Conservation (phyloP, 2,113 vertebrate species). For the Alligator mississippiensis region DNA sequence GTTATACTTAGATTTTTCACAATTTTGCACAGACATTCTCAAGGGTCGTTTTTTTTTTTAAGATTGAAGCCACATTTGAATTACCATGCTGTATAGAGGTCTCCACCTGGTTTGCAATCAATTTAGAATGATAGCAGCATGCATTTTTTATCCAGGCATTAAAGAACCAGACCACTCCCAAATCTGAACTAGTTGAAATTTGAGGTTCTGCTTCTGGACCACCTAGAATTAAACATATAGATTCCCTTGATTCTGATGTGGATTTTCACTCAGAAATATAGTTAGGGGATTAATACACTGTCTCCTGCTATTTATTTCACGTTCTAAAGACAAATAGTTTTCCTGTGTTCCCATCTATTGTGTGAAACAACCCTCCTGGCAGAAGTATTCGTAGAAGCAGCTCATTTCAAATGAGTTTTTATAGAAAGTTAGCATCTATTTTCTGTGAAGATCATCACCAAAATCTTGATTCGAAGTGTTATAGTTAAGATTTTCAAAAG, state of each 20-base stretch:
- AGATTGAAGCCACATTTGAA: background rate
- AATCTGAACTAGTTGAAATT: background rate
- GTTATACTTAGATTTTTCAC: background rate
- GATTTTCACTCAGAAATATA: background rate
- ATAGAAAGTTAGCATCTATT: background rate
- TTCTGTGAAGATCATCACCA: background rate
- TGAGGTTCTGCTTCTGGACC: background rate
- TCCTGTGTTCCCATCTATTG: conserved; percentile 12
- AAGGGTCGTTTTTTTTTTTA: background rate
- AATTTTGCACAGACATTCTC: background rate
- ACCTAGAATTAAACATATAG: background rate
- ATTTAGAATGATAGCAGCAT: background rate
- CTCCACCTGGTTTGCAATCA: background rate
- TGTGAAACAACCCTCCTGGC: background rate
- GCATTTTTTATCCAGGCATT: background rate
- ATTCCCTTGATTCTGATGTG: background rate
- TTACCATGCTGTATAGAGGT: background rate
- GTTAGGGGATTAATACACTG: background rate
- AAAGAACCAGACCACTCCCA: background rate
- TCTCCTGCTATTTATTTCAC: background rate
- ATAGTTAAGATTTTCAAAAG: background rate
- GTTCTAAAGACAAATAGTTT: conserved; percentile 3
- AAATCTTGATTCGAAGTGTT: conserved; percentile 12
- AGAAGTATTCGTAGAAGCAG: background rate
- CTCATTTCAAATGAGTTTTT: conserved; percentile 18